A percentile compares a stretch with the other conserved stretches of the same genome.
Conservation (phyloP, 2,113 vertebrate species). For the Oryzias melastigma region DNA sequence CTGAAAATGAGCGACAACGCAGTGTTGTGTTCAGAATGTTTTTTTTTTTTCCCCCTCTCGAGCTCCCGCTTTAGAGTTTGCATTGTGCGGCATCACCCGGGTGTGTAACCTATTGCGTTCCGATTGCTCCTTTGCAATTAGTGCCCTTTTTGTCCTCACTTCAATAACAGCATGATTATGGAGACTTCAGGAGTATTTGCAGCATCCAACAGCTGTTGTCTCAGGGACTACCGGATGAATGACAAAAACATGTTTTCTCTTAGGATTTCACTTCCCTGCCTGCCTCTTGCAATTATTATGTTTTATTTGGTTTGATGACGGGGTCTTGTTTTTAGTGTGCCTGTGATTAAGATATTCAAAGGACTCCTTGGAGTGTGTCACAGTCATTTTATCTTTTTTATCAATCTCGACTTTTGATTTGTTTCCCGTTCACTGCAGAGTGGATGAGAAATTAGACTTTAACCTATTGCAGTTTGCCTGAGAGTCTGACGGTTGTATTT, state of each 20-base stretch:
- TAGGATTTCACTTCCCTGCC: constrained; percentile 89
- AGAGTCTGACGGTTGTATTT: constrained; percentile 44
- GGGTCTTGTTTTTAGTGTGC: constrained; percentile 96
- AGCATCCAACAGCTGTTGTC: constrained; percentile 99
- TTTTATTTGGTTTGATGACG: constrained; percentile 83
- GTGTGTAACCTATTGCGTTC: constrained; percentile 99
- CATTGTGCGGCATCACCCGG: constrained; percentile 98
- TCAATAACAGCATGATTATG: constrained; percentile 99
- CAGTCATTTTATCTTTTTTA: constrained; percentile 72
- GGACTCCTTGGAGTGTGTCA: constrained; percentile 88
- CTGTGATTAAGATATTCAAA: constrained; percentile 99
- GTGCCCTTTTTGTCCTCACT: constrained; percentile 99
- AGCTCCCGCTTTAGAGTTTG: constrained; percentile 76
- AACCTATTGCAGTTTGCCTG: constrained; percentile 61
- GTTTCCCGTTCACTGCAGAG: constrained; percentile 61
- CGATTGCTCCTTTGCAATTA: constrained; percentile 99
- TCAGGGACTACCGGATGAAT: constrained; percentile 98
- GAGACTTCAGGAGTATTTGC: constrained; percentile 99
- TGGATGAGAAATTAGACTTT: constrained; percentile 64
- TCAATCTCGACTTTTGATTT: constrained; percentile 74
- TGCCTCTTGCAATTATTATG: constrained; percentile 83
- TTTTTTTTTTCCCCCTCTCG: constrained; percentile 33
- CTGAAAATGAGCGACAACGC: constrained; percentile 99
- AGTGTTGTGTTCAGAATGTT: constrained; percentile 94
- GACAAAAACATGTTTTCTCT: constrained; percentile 99